These are phyloP conservation scores for Polypedilum vanderplanki DNA, from an alignment of 1,140 invertebrate genomes.

Conservation along the genomic window DNA sequence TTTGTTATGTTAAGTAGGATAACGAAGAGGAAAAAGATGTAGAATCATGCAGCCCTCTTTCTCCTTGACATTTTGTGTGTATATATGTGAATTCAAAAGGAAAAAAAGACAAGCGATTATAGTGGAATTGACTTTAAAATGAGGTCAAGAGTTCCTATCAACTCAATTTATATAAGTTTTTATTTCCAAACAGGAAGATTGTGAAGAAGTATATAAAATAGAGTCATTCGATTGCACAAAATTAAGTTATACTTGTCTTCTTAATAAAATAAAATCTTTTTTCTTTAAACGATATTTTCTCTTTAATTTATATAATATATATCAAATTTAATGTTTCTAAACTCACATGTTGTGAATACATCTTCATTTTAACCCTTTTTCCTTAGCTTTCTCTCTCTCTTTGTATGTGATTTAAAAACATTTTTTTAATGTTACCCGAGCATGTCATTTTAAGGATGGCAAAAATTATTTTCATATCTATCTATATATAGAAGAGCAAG, in stretches of 20 bases:
- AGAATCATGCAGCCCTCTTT: not conserved
- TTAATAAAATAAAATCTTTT: not conserved
- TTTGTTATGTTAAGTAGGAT: not conserved
- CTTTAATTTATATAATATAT: not conserved
- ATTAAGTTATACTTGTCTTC: not conserved
- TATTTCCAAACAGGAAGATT: not conserved
- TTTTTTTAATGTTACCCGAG: not conserved
- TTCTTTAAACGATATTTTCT: not conserved
- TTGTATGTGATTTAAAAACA: not conserved
- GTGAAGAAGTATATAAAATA: not conserved
- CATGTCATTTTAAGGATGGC: constrained; percentile 16
- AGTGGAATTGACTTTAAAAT: not conserved
- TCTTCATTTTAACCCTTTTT: no score
- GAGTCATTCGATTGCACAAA: not conserved
- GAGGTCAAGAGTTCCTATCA: not conserved
- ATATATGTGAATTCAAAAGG: not conserved
- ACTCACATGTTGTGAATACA: no score
- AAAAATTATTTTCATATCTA: not conserved
- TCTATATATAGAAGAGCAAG: no score
- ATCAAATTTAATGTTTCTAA: no score
- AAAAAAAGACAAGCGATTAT: not conserved
- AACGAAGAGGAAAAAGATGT: not conserved
- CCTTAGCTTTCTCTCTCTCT: no score
- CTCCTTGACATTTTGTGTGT: constrained; percentile 3
- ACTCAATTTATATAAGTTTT: not conserved